Evolutionary conservation across 2,113 vertebrate genomes (phyloP), one percentile per base, ranked within the genome.

Genomic region (Grallaria varia): DNA sequence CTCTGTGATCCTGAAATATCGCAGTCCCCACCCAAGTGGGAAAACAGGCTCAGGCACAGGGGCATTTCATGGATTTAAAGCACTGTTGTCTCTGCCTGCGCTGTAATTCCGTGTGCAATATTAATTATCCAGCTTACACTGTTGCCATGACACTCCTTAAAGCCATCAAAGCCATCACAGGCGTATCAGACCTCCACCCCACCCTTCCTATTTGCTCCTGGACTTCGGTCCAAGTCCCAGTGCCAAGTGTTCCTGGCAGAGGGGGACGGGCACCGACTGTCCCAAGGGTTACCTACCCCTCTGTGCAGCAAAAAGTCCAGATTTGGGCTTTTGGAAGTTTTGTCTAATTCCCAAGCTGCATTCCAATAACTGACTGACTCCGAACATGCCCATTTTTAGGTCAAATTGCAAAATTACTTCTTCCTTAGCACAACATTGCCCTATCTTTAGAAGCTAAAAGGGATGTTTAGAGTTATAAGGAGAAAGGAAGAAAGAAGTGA

Each of bases 301-400:
- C 68, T 31, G 77, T 39, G 13, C 40, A 19, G 88, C 45, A 56
- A 27, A 13, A 44, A 73, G 44, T 62, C 92, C 90, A 74, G n/a
- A 31, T 95, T 47, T 87, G 94, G 91, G 74, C 64, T 95, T 87
- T n/a, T 39, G 64, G 45, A 81, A 92, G 50, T 75, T 44, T 52
- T 78, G 64, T 12, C 60, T n/a, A 18, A 85, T 84, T 92, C 84
- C 77, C 63, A 85, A 50, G 66, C 75, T 28, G 55, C 45, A 10
- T 95, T 95, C 95, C 94, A 84, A 83, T 85, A 45, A 73, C 27
- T 22, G 79, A 42, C 88, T 77, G 83, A 40, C 89, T 80, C 73
- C 80, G 75, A 95, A 81, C 80, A 59, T 92, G 89, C 89, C 96
- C 95, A 95, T 97, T 96, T 97, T 97, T 97, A 97, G 96, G 96